phyloP scores from a whole-genome alignment of 2,888 invertebrate species.

The Strigamia crassipes region DNA sequence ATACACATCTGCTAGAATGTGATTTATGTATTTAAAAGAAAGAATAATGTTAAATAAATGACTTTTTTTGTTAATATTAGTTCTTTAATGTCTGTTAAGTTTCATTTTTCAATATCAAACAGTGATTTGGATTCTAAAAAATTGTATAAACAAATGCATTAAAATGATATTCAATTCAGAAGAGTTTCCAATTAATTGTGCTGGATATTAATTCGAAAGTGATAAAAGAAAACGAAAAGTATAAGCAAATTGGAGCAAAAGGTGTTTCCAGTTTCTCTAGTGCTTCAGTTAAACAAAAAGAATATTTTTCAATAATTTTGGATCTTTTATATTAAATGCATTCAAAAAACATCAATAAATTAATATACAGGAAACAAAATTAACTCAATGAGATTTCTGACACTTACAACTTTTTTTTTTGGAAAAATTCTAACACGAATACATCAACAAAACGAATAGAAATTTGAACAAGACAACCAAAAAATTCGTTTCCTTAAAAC shows the following conservation, averaged over 20 bases:
- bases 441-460: constrained; percentile 3
- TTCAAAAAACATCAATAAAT: constrained; percentile 8
- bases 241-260: background rate
- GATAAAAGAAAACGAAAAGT: background rate
- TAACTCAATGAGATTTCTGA: background rate
- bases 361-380: background rate
- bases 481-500: background rate
- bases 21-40: background rate
- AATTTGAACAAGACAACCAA: background rate
- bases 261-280: background rate
- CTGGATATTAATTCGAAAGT: background rate
- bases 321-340: background rate
- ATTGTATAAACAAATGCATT: constrained; percentile 4
- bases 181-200: background rate
- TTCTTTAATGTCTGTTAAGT: constrained; percentile 29
- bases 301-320: background rate
- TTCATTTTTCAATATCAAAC: constrained; percentile 31
- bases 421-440: background rate
- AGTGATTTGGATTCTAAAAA: constrained; percentile 17
- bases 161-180: constrained; percentile 23
- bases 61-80: background rate
- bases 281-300: background rate
- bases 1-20: constrained; percentile 68
- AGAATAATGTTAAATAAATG: background rate
- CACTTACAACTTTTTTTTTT: background rate